Evolutionary conservation across 2,797 vertebrate genomes (phyloP).

Genomic region (Argentina silus): DNA sequence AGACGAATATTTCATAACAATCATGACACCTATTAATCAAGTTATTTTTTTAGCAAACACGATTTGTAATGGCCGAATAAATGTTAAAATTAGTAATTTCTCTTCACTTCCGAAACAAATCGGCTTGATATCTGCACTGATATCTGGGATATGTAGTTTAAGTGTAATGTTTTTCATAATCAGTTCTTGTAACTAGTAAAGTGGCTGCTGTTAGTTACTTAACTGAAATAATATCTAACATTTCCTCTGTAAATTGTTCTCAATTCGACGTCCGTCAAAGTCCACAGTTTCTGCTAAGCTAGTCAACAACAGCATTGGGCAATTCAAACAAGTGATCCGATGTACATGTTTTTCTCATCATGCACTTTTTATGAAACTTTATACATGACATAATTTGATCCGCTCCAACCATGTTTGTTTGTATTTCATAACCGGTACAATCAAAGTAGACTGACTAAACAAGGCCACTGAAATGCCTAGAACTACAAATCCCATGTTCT

Average conservation of each 20-base stretch:
- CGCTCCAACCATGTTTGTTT: not conserved
- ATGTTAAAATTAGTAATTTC: slow-evolving; percentile 16
- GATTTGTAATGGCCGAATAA: not conserved
- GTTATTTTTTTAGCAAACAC: not conserved
- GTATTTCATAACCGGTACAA: not conserved
- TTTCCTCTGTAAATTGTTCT: no score
- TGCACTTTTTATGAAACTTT: not conserved
- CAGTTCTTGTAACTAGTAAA: not conserved
- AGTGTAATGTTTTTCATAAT: slow-evolving; percentile 1
- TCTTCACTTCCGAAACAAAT: slow-evolving; percentile 76
- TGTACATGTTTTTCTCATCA: not conserved
- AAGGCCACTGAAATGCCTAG: not conserved
- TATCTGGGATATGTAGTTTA: slow-evolving; percentile 81
- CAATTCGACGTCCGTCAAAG: not conserved
- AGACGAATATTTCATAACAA: not conserved
- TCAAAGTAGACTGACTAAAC: not conserved
- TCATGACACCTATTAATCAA: not conserved
- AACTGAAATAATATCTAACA: not conserved
- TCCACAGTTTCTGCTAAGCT: not conserved
- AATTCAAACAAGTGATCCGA: not conserved
- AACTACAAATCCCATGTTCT: slow-evolving; percentile 74
- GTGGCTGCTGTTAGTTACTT: not conserved
- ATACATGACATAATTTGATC: not conserved
- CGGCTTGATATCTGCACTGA: slow-evolving; percentile 43
- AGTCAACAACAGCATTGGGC: not conserved